Conservation (phyloP, 2,888 invertebrate genomes). For the Stramonita haemastoma region DNA sequence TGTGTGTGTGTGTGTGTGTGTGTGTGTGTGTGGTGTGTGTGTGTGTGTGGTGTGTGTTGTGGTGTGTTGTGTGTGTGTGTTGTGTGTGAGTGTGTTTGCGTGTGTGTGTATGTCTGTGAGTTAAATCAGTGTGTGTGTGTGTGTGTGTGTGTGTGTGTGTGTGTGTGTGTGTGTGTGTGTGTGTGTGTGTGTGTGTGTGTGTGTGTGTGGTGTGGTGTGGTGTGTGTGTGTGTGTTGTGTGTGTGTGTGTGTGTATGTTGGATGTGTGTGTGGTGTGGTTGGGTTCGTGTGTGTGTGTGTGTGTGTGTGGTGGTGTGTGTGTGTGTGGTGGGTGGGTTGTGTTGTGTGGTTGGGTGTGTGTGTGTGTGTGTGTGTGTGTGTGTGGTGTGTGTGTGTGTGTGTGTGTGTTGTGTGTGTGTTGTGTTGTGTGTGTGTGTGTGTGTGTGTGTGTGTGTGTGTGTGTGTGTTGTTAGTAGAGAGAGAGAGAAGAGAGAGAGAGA, state of each 20-base stretch:
- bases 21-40: background rate
- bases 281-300: background rate
- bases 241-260: too few species aligned
- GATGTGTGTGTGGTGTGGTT: background rate
- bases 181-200: slow-evolving; percentile 13
- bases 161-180: background rate
- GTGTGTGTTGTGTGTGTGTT: background rate
- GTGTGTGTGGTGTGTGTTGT: background rate
- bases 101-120: background rate
- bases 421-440: background rate
- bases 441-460: background rate
- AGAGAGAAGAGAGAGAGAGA: slow-evolving; percentile 21
- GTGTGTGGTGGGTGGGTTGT: background rate
- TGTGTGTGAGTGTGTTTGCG: background rate
- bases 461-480: too few species aligned
- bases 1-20: slow-evolving; percentile 5
- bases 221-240: background rate
- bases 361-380: slow-evolving; percentile 17
- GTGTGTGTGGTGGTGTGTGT: background rate
- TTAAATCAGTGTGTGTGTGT: background rate
- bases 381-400: background rate
- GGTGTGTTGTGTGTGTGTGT: background rate
- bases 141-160: too few species aligned
- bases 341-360: background rate
- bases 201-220: background rate